Base-by-base conservation (phyloP, 2,113 vertebrate species). In the Phocoena sinus region DNA sequence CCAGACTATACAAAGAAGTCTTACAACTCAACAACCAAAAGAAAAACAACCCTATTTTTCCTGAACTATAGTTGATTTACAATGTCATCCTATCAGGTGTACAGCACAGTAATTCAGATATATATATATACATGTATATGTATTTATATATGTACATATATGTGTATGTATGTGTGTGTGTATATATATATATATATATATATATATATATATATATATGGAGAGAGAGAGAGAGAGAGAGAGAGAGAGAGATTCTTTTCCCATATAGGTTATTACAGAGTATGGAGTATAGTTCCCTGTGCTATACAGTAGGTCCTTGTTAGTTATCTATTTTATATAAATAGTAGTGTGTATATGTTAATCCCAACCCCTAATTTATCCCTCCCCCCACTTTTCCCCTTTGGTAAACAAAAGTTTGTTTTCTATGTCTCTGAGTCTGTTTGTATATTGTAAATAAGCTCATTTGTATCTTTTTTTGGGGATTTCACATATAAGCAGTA, bases 101-200 rank as follows among this genome's bases (percentile, higher is more conserved):
- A 53, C 50, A 53, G 50, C 50, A 53, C 14, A 53, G 50, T 53
- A 14, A 50, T 50, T 50, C 50, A 50, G 14, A 50, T 14, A 50
- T 50, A 15, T 50, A 50, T 15, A 50, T 50, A 50, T 14, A 50
- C 3, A 50, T 50, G 14, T 50, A 50, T 1, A 50, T 14, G 2
- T 50, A 50, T 50, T 36, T 36, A 3, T 50, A 50, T 50, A 14
- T 14, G 1, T 14, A 50, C 13, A 4, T 14, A 50, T 3, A 4
- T 50, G 0, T 50, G 1, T 14, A 50, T 50, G 14, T 14, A 50
- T 50, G 36, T 36, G 36, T 36, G 36, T 36, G 36, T 50, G 12
- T 14, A 0, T 50, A 14, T 50, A 50, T 50, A 50, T 50, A 0
- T 50, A 1, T 50, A 3, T 50, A 3, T 13, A 3, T 50, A 1